Percentiles rank a stretch among this genome's conserved stretches.
These are phyloP conservation scores for Psittacula echo DNA, from an alignment of 2,797 vertebrate species.

Conservation along the genomic window DNA sequence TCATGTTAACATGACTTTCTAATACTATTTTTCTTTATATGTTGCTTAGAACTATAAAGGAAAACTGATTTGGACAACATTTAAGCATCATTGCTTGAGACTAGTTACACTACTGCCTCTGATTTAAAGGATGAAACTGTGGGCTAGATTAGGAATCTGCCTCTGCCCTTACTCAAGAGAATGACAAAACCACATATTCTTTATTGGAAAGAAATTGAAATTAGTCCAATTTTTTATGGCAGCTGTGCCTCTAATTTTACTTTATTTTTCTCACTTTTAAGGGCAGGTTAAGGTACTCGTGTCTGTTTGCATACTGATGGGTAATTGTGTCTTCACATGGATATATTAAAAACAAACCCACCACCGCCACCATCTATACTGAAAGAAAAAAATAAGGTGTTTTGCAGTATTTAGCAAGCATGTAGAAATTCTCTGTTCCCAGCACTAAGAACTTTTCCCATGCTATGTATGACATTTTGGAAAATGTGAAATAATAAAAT, in stretches of 20 bases:
- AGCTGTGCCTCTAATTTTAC: neutral
- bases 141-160: neutral
- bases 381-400: neutral
- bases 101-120: neutral
- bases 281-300: neutral
- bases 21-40: conserved; percentile 30
- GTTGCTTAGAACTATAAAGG: conserved; percentile 46
- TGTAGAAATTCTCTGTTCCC: neutral
- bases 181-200: neutral
- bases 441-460: neutral
- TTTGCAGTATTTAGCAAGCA: neutral
- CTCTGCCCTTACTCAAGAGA: neutral
- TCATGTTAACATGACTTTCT: conserved; percentile 30
- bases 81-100: neutral
- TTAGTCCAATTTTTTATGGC: neutral
- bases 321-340: neutral
- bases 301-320: neutral
- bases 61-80: conserved; percentile 22
- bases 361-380: neutral
- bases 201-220: neutral
- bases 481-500: neutral
- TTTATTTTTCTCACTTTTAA: neutral
- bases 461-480: neutral
- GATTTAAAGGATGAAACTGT: neutral
- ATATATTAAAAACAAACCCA: neutral